These are phyloP conservation scores for Apostichopus parvimensis DNA, from an alignment of 35 echinoderm and acorn worm species.

Conservation along the genomic window DNA sequence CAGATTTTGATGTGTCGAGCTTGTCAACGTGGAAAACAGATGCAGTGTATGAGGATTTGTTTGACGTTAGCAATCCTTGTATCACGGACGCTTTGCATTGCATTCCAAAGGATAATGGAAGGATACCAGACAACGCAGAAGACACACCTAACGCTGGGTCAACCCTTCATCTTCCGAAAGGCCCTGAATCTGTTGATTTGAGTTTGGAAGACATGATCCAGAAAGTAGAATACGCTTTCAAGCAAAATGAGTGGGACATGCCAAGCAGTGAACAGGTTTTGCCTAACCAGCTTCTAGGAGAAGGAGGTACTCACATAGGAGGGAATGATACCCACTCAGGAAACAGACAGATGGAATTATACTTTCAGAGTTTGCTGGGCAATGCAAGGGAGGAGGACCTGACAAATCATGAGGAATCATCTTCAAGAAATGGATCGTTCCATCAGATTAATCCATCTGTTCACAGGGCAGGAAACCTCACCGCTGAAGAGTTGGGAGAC, in stretches of 20 bases:
- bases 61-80: neutral
- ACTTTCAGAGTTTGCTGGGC: neutral
- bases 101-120: neutral
- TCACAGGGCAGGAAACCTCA: neutral
- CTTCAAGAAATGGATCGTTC: neutral
- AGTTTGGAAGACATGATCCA: neutral
- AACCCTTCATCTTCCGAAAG: neutral
- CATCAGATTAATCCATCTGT: neutral
- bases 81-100: neutral
- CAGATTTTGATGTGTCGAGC: neutral
- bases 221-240: neutral
- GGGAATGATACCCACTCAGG: no score
- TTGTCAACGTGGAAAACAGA: neutral
- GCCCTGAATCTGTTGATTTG: neutral
- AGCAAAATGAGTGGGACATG: constrained; percentile 26
- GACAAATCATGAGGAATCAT: neutral
- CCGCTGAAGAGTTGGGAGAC: neutral
- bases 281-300: neutral
- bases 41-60: neutral
- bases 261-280: neutral
- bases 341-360: neutral
- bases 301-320: neutral
- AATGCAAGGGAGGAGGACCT: neutral
- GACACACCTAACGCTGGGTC: neutral
- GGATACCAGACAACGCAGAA: neutral